A percentile compares a stretch with the other conserved stretches of the same genome.
Evolutionary conservation across 2,797 vertebrate genomes (phyloP).

Genomic region (Eulemur coronatus): DNA sequence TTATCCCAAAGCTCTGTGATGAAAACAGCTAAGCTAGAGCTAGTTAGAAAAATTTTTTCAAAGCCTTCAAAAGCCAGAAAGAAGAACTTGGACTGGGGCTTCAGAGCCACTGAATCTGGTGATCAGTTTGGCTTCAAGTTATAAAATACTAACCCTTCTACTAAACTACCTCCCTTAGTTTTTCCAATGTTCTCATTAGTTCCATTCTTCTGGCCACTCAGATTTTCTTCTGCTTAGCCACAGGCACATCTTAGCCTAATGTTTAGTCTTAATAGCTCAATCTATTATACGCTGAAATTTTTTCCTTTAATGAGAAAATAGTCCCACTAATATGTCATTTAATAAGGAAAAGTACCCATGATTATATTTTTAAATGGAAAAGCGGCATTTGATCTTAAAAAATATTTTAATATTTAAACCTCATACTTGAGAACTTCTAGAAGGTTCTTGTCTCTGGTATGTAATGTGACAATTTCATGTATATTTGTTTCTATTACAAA

Average conservation of each 20-base stretch:
- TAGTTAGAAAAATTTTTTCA: background rate
- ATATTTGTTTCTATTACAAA: slow-evolving; percentile 25
- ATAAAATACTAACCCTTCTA: slow-evolving; percentile 17
- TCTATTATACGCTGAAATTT: slow-evolving; percentile 36
- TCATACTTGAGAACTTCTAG: slow-evolving; percentile 31
- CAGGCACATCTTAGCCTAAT: background rate
- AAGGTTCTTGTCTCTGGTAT: slow-evolving; percentile 22
- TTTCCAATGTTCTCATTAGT: background rate
- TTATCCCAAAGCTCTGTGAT: slow-evolving; percentile 6
- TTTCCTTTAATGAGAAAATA: slow-evolving; percentile 33
- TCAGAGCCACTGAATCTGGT: background rate
- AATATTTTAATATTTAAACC: slow-evolving; percentile 49
- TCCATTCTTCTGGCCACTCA: background rate
- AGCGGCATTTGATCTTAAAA: background rate
- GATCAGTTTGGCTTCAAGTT: background rate
- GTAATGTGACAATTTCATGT: slow-evolving; percentile 27
- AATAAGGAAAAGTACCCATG: background rate
- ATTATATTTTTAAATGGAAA: background rate
- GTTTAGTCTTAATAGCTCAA: background rate
- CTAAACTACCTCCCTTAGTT: background rate
- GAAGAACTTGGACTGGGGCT: background rate
- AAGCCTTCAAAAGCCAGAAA: background rate
- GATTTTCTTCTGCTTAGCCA: background rate
- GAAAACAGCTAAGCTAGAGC: slow-evolving; percentile 24
- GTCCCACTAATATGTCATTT: background rate